phyloP scores from a whole-genome alignment of 1,140 invertebrate species.

The Eriocheir sinensis region DNA sequence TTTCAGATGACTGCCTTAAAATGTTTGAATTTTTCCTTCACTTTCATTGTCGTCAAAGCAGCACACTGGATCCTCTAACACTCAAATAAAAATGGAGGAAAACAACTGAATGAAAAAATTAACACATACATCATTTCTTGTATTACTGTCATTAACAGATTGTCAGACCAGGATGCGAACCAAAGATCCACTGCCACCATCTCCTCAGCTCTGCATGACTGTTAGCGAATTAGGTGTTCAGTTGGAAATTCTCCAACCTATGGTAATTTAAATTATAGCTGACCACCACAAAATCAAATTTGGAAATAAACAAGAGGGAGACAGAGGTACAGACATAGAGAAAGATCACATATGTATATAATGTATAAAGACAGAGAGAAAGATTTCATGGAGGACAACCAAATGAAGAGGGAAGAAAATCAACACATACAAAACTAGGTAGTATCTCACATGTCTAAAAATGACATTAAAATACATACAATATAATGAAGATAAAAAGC shows the following conservation, averaged over 20 bases:
- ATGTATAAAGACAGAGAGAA: conserved; percentile 14
- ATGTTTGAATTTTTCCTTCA: conserved; percentile 31
- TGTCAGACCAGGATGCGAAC: conserved; percentile 63
- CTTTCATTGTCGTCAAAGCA: not conserved
- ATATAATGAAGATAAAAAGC: conserved; percentile 67
- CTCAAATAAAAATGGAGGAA: not conserved
- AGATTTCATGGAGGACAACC: conserved; percentile 62
- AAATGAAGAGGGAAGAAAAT: conserved; percentile 42
- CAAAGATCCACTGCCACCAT: conserved; percentile 61
- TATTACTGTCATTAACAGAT: conserved; percentile 40
- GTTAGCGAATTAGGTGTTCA: conserved; percentile 57
- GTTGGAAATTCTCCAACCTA: conserved; percentile 31
- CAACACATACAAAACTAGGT: conserved; percentile 72
- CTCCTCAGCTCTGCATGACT: conserved; percentile 75
- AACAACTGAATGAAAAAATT: not conserved
- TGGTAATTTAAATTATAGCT: conserved; percentile 63
- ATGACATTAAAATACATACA: conserved; percentile 74
- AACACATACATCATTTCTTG: conserved; percentile 17
- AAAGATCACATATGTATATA: not conserved
- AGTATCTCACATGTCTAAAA: conserved; percentile 74
- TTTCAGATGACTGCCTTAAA: not conserved
- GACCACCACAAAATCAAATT: conserved; percentile 75
- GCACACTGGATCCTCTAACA: not conserved
- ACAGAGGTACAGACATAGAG: not conserved
- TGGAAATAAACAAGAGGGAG: not conserved